Percentiles rank a stretch among this genome's conserved stretches.
These are phyloP conservation scores for Rhizoglyphus robini DNA, from an alignment of 1,140 invertebrate species.

Conservation along the genomic window DNA sequence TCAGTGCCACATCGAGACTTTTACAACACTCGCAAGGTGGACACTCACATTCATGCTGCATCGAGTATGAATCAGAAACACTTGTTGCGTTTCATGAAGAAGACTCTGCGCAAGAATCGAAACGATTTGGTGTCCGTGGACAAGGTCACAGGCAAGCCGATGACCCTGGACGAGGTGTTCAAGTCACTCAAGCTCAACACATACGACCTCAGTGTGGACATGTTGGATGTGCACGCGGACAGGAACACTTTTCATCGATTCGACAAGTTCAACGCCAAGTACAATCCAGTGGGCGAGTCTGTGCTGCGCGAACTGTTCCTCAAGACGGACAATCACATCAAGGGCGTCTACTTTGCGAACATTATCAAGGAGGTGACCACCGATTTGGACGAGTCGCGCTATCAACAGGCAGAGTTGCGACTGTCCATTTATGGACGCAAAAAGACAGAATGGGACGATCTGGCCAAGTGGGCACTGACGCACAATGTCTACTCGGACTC, in stretches of 20 bases:
- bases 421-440: constrained; percentile 96
- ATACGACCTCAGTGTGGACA: constrained; percentile 95
- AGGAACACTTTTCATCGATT: constrained; percentile 97
- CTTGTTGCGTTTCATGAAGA: constrained; percentile 93
- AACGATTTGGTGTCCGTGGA: constrained; percentile 70
- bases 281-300: constrained; percentile 97
- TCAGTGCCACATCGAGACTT: constrained; percentile 95
- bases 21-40: constrained; percentile 95
- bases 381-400: constrained; percentile 97
- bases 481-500: constrained; percentile 82
- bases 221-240: constrained; percentile 98
- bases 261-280: constrained; percentile 99
- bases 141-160: constrained; percentile 52
- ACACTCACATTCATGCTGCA: constrained; percentile 97
- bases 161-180: constrained; percentile 90
- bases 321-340: constrained; percentile 93
- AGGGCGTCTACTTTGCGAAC: constrained; percentile 91
- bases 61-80: constrained; percentile 99
- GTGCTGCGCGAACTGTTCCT: constrained; percentile 90
- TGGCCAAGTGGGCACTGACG: constrained; percentile 84
- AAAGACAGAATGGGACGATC: constrained; percentile 84
- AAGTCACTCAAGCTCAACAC: constrained; percentile 88
- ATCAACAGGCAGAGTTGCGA: constrained; percentile 94
- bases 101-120: constrained; percentile 79
- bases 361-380: constrained; percentile 91